A percentile compares a stretch with the other conserved stretches of the same genome.
Evolutionary conservation across 1,140 invertebrate species (phyloP).

Genomic region (Habropoda laboriosa): DNA sequence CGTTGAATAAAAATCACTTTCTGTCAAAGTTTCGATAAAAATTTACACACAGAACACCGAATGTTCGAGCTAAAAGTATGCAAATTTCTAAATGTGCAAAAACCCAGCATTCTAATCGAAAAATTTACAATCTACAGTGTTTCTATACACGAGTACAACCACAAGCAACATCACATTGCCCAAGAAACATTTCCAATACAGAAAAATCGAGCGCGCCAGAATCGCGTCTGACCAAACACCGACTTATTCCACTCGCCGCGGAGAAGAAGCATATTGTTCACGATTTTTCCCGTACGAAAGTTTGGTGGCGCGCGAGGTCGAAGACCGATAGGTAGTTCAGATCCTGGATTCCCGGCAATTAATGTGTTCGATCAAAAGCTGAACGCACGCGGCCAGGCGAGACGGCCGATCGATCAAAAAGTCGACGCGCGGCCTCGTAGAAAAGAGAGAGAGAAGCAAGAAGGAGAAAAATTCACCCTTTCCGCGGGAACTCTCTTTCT

Average conservation of each 20-base stretch:
- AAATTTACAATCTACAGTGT: no score
- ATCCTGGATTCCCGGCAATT: slow-evolving; percentile 3
- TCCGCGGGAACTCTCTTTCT: slow-evolving; percentile 27
- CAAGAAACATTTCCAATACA: no score
- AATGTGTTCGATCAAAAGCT: slow-evolving; percentile 33
- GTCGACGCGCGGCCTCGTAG: not conserved
- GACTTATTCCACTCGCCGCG: not conserved
- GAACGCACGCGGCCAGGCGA: not conserved
- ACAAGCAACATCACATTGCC: no score
- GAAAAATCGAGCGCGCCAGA: no score
- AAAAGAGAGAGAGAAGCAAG: not conserved
- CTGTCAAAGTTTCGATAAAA: no score
- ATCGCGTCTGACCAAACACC: no score
- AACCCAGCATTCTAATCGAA: no score
- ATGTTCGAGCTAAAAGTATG: no score
- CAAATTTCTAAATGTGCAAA: no score
- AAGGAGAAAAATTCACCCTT: not conserved
- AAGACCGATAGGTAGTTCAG: not conserved
- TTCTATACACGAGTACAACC: no score
- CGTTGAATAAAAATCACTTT: no score
- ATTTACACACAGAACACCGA: no score
- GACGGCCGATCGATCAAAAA: slow-evolving; percentile 30
- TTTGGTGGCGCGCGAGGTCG: not conserved
- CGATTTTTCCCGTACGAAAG: not conserved
- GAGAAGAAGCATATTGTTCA: not conserved